Percentiles rank a stretch among this genome's conserved stretches.
Conservation (phyloP, 2,888 invertebrate species). For the Octodonta nipae region DNA sequence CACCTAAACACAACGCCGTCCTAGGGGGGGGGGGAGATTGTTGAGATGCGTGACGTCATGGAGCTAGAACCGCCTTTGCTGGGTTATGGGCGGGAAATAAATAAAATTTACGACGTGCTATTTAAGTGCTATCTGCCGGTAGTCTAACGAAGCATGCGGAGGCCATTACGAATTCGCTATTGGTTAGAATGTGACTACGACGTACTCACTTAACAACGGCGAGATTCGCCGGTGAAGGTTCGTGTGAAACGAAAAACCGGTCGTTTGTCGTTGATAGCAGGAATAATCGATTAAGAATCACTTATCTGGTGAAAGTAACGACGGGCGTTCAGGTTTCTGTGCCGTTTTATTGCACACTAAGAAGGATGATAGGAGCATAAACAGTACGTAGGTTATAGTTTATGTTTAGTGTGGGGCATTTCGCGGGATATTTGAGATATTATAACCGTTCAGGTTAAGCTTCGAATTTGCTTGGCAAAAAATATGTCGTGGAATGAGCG, state of each 20-base stretch:
- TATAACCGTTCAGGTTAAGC: conserved; percentile 25
- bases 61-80: conserved; percentile 41
- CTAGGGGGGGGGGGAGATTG: conserved; percentile 22
- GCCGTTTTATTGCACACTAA: conserved; percentile 17
- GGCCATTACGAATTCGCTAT: conserved; percentile 47
- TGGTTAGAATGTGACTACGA: conserved; percentile 34
- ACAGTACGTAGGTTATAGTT: conserved; percentile 15
- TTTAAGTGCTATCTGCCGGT: conserved; percentile 45
- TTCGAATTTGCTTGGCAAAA: conserved; percentile 22
- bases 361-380: conserved; percentile 18
- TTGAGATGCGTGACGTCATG: conserved; percentile 39
- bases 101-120: conserved; percentile 40
- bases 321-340: conserved; percentile 22
- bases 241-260: conserved; percentile 21
- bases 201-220: conserved; percentile 14
- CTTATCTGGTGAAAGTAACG: conserved; percentile 27
- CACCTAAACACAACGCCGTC: neutral
- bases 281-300: conserved; percentile 29
- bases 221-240: conserved; percentile 1
- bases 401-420: conserved; percentile 21
- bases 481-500: conserved; percentile 21
- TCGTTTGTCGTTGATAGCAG: conserved; percentile 39
- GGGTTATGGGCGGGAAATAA: conserved; percentile 46
- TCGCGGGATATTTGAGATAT: conserved; percentile 36
- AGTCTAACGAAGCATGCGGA: conserved; percentile 39